Evolutionary conservation across 2,113 vertebrate genomes (phyloP).

Genomic region (Pycnonotus jocosus): DNA sequence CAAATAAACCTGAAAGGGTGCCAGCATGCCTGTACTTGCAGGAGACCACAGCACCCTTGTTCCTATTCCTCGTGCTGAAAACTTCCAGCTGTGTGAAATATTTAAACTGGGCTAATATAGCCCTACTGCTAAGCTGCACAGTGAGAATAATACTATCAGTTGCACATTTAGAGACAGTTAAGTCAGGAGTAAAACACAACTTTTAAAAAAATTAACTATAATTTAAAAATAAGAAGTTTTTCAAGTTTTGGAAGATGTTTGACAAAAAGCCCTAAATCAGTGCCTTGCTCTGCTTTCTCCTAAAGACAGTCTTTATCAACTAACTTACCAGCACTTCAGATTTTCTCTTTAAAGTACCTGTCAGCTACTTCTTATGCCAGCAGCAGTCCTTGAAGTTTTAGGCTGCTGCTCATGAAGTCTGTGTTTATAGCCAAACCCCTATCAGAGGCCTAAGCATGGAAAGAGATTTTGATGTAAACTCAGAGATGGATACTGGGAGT

Average conservation of each 20-base stretch:
- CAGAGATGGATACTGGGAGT: background rate
- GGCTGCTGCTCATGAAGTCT: background rate
- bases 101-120: background rate
- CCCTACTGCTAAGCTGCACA: background rate
- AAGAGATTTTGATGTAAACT: background rate
- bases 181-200: background rate
- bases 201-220: background rate
- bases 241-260: background rate
- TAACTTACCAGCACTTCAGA: background rate
- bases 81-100: conserved; percentile 16
- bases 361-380: background rate
- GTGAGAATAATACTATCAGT: background rate
- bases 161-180: background rate
- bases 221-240: background rate
- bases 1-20: conserved; percentile 14
- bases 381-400: background rate
- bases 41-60: background rate
- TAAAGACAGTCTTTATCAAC: background rate
- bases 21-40: background rate
- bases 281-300: background rate
- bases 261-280: background rate
- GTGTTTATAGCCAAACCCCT: background rate
- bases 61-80: background rate
- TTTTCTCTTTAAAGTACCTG: background rate
- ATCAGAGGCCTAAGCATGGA: background rate